Conservation (phyloP, 1,140 invertebrate genomes). For the Bombyx mandarina region DNA sequence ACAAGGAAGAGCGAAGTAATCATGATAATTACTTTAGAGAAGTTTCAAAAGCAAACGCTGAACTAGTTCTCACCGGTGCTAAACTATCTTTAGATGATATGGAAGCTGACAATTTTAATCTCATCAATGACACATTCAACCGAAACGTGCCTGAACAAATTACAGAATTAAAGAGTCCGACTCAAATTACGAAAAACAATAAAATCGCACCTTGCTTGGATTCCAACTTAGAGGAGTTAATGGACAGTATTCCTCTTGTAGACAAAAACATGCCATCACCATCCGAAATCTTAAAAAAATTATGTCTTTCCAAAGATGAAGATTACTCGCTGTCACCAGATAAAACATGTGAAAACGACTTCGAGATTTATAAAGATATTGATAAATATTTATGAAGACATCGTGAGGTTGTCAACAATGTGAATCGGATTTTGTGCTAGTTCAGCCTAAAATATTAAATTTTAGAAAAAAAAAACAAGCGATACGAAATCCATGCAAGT, state of each 20-base stretch:
- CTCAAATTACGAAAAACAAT: slow-evolving; percentile 3
- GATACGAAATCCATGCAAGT: not conserved
- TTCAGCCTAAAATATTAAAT: not conserved
- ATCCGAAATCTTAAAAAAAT: slow-evolving; percentile 68
- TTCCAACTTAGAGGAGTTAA: slow-evolving; percentile 40
- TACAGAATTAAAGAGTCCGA: not conserved
- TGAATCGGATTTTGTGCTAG: not conserved
- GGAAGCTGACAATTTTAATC: slow-evolving; percentile 55
- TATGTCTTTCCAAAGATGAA: slow-evolving; percentile 60
- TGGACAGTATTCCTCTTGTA: slow-evolving; percentile 36
- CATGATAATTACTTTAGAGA: slow-evolving; percentile 24
- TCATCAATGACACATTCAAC: slow-evolving; percentile 38
- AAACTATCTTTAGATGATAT: slow-evolving; percentile 61
- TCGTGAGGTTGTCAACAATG: too few relatives aligned
- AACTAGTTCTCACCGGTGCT: slow-evolving; percentile 52
- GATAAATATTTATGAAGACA: slow-evolving; percentile 24
- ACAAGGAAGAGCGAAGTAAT: slow-evolving; percentile 10
- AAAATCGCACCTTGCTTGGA: slow-evolving; percentile 24
- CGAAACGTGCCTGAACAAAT: slow-evolving; percentile 6
- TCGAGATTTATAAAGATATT: slow-evolving; percentile 26
- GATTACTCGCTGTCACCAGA: slow-evolving; percentile 19
- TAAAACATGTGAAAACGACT: slow-evolving; percentile 12
- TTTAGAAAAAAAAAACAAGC: not conserved
- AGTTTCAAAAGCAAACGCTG: slow-evolving; percentile 55
- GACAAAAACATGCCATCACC: slow-evolving; percentile 65